A percentile compares a stretch with the other conserved stretches of the same genome.
These are phyloP conservation scores for Pseudomyrmex pallidus DNA, from an alignment of 1,140 invertebrate species.

Conservation along the genomic window DNA sequence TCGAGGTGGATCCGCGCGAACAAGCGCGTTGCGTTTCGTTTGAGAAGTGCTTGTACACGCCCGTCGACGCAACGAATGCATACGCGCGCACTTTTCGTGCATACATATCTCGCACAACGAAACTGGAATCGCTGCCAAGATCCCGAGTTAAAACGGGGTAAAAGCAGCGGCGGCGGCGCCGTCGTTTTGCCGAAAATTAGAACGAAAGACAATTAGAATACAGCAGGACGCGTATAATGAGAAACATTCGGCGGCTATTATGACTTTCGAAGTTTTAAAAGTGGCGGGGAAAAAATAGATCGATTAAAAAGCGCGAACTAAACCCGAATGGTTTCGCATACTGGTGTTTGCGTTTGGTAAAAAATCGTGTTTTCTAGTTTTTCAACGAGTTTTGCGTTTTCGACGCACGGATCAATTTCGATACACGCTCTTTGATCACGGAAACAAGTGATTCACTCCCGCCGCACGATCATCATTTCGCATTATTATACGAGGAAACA, in stretches of 20 bases:
- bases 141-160: background rate
- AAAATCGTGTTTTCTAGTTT: too few species aligned
- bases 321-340: too few species aligned
- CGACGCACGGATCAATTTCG: too few species aligned
- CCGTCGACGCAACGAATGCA: slow-evolving; percentile 7
- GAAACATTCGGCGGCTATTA: background rate
- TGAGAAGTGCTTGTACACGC: background rate
- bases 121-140: slow-evolving; percentile 39
- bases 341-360: too few species aligned
- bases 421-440: too few species aligned
- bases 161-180: background rate
- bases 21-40: background rate
- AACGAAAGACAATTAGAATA: background rate
- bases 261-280: background rate
- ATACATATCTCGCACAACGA: background rate
- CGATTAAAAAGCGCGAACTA: too few species aligned
- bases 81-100: background rate
- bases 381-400: too few species aligned
- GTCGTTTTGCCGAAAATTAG: slow-evolving; percentile 21
- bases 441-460: too few species aligned
- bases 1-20: slow-evolving; percentile 7
- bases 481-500: background rate
- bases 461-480: slow-evolving; percentile 2
- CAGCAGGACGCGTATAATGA: background rate
- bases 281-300: background rate